Evolutionary conservation across 1,140 invertebrate genomes (phyloP).

Genomic region (Tetranychus cinnabarinus): DNA sequence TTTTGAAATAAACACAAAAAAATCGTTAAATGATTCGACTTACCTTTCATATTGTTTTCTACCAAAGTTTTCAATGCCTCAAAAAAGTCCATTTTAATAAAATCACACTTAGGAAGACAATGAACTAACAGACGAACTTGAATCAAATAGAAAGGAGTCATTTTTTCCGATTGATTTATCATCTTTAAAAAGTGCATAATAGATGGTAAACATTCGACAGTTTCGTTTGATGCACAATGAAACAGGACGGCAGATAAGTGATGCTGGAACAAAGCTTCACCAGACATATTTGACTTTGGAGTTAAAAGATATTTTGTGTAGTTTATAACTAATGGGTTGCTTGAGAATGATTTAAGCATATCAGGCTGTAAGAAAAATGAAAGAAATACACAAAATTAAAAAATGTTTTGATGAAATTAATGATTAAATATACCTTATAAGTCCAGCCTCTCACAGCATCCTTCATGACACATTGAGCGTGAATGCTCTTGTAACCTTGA

Average conservation of each 20-base stretch:
- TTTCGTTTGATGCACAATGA: conserved; percentile 63
- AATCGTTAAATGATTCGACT: too few relatives aligned
- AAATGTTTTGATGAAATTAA: not conserved
- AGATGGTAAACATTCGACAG: conserved; percentile 46
- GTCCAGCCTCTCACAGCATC: conserved; percentile 46
- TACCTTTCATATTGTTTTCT: not conserved
- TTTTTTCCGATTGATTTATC: not conserved
- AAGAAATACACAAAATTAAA: not conserved
- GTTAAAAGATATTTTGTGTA: conserved; percentile 34
- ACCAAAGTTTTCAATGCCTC: not conserved
- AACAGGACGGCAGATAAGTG: conserved; percentile 48
- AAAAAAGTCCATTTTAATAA: not conserved
- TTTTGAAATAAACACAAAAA: not conserved
- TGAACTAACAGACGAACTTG: not conserved
- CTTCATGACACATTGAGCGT: conserved; percentile 55
- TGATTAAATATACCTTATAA: conserved; percentile 16
- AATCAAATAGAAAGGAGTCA: not conserved
- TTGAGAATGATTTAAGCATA: conserved; percentile 25
- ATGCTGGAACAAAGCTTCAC: conserved; percentile 27
- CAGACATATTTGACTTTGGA: not conserved
- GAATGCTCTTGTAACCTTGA: conserved; percentile 34
- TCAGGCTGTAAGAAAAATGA: conserved; percentile 16
- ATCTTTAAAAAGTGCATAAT: conserved; percentile 7
- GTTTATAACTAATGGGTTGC: conserved; percentile 27
- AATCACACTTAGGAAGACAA: not conserved